phyloP scores from a whole-genome alignment of 2,113 vertebrate species.

The Tenebrosternarchus preto region DNA sequence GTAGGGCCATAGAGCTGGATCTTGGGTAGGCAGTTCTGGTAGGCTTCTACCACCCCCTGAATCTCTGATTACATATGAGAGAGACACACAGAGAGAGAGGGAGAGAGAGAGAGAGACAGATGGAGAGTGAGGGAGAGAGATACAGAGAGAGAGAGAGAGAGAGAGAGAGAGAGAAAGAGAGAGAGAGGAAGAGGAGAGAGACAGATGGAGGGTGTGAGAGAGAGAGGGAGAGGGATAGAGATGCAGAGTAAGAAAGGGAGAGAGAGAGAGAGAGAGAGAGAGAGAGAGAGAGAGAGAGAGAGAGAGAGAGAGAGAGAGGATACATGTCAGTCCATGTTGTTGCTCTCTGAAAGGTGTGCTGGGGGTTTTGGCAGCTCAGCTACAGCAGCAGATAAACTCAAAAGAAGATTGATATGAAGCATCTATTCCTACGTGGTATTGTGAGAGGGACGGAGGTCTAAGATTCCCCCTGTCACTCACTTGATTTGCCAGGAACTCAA shows the following conservation, averaged over 20 bases:
- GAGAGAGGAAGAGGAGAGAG: too few relatives aligned
- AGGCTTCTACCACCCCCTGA: constrained; percentile 94
- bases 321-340: background rate
- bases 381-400: constrained; percentile 17
- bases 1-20: constrained; percentile 95
- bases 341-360: constrained; percentile 13
- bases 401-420: background rate
- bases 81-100: background rate
- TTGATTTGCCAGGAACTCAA: background rate
- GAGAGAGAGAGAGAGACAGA: constrained; percentile 36
- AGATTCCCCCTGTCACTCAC: constrained; percentile 17
- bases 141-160: constrained; percentile 13
- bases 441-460: constrained; percentile 17
- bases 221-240: constrained; percentile 17
- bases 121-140: background rate
- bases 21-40: constrained; percentile 93
- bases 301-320: too few relatives aligned
- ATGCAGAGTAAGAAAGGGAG: background rate
- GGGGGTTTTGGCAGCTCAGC: constrained; percentile 26
- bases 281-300: too few relatives aligned
- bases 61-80: constrained; percentile 76
- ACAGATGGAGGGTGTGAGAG: too few relatives aligned
- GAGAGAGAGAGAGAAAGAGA: too few relatives aligned
- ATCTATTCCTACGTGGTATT: constrained; percentile 2
- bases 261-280: constrained; percentile 27